Base-by-base conservation (phyloP, 1,140 invertebrate species). In the Trichonephila clavipes region DNA sequence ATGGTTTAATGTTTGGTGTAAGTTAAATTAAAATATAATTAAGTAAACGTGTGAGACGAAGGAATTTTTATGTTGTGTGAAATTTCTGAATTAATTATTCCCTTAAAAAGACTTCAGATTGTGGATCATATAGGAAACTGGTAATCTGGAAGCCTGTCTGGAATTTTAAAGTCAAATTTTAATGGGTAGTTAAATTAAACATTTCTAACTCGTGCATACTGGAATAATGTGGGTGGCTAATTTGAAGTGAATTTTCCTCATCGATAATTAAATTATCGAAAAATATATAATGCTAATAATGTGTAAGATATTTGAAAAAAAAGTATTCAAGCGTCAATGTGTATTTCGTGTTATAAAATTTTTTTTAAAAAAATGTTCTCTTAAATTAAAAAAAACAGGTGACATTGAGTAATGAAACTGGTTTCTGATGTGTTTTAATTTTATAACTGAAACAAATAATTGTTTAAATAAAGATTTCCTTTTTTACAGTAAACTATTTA, bases 21-120 rank as follows among this genome's bases (percentile, higher is more conserved):
- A 34, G 28, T 40, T 69, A 77, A 77, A 77, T 77, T 77, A 77
- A 62, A 19, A 62, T 21, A 77, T 77, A 77, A 77, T 77, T 77
- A 28, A 77, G 28, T 18, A 34, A 34, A 77, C 34, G 69, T 28
- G 28, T 34, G 28, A 77, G 69, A 24, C 28, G 51, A 77, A 19
- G 10, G 69, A 40, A 77, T 77, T 77, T 16, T 0, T 69, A 69
- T 69, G 24, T 69, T 24, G 24, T 18, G 28, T 77, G 14, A 28
- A 77, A 77, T 77, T 77, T 34, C 18, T 34, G 69, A 77, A 28
- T 77, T 34, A 77, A 77, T 77, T 77, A 77, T 18, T 77, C 28
- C 69, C 69, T 40, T 19, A 21, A 62, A 28, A 3, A 34, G 69
- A 77, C 28, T 77, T 28, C 34, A 19, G 28, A 77, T 14, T 8